Evolutionary conservation across 2,113 vertebrate species (phyloP).

Genomic region (Lepus americanus): DNA sequence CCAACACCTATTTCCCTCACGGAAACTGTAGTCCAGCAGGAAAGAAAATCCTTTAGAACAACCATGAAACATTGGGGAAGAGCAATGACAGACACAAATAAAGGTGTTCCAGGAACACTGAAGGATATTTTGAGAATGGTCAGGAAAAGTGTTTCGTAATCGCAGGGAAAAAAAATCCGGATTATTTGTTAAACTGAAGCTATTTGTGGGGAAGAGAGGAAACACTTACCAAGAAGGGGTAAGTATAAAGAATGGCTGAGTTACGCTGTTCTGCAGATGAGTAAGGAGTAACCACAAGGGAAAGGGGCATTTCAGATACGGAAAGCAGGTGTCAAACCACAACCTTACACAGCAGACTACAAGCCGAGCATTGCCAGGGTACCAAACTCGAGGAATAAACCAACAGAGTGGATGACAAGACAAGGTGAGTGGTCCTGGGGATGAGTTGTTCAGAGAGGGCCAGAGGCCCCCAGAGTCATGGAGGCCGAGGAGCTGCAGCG

Average conservation of each 20-base stretch:
- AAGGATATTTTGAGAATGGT: not conserved
- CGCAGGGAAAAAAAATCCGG: not conserved
- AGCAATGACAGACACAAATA: not conserved
- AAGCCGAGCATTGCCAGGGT: not conserved
- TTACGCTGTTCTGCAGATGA: not conserved
- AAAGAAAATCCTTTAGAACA: not conserved
- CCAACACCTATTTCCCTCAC: not conserved
- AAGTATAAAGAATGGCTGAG: not conserved
- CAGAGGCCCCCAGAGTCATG: not conserved
- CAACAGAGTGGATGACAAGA: not conserved
- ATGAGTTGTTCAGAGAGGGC: not conserved
- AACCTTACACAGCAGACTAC: not conserved
- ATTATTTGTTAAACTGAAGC: not conserved
- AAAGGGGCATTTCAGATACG: not conserved
- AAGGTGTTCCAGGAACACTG: not conserved
- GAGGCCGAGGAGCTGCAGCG: not conserved
- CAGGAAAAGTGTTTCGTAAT: not conserved
- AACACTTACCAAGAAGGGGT: slow-evolving; percentile 10
- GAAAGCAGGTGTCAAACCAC: not conserved
- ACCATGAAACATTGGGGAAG: not conserved
- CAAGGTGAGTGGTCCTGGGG: not conserved
- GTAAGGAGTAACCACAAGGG: not conserved
- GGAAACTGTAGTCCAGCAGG: not conserved
- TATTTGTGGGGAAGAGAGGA: not conserved
- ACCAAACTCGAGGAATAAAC: not conserved